Evolutionary conservation across 2,888 invertebrate genomes (phyloP).

Genomic region (Sesia apiformis): DNA sequence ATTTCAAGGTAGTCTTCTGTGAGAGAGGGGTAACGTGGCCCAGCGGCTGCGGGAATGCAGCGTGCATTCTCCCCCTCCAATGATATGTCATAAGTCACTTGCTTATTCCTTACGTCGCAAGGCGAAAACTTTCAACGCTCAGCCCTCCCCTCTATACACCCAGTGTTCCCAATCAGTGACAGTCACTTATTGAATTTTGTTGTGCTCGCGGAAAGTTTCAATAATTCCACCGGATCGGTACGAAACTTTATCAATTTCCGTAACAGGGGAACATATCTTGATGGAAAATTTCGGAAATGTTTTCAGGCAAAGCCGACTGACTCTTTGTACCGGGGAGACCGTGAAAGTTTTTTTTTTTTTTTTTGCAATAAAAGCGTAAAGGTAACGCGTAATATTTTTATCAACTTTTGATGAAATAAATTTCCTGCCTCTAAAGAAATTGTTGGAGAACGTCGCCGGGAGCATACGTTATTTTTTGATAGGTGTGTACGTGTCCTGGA

Average conservation of each 20-base stretch:
- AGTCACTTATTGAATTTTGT: conserved; percentile 73
- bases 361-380: not conserved
- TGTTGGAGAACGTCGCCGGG: not conserved
- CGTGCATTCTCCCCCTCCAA: too few species aligned
- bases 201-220: conserved; percentile 63
- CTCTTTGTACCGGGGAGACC: not conserved
- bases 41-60: not conserved
- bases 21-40: not conserved
- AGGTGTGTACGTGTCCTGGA: too few species aligned
- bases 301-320: not conserved
- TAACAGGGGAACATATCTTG: conserved; percentile 51
- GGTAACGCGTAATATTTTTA: not conserved
- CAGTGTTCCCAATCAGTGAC: conserved; percentile 55
- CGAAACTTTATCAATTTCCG: conserved; percentile 71
- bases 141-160: conserved; percentile 6
- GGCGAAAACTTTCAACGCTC: not conserved
- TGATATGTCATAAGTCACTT: too few species aligned
- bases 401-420: not conserved
- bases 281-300: conserved; percentile 25
- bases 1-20: not conserved
- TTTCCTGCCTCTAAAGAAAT: not conserved
- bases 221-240: conserved; percentile 56
- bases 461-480: not conserved
- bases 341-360: not conserved
- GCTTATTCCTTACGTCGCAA: not conserved